Conservation (phyloP, 2,113 vertebrate genomes). For the Chelonoidis abingdonii region DNA sequence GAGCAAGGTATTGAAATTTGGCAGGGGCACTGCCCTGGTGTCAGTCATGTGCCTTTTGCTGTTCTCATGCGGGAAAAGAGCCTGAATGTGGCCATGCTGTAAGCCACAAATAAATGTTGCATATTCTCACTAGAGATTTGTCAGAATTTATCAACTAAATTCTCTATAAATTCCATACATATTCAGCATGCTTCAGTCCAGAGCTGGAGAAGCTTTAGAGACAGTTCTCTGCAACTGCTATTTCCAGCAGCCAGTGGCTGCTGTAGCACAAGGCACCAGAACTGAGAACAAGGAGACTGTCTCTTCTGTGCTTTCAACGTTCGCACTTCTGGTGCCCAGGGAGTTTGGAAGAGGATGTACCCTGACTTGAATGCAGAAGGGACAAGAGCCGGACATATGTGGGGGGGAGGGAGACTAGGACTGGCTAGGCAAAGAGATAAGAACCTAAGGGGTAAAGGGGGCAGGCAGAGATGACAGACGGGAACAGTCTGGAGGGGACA, state of each 20-base stretch:
- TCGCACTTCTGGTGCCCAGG: neutral
- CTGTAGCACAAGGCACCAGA: neutral
- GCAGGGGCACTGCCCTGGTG: rapidly evolving
- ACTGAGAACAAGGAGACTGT: neutral
- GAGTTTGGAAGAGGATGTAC: neutral
- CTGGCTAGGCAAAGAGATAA: neutral
- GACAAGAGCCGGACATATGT: neutral
- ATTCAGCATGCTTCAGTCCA: neutral
- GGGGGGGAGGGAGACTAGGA: neutral
- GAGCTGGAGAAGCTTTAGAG: neutral
- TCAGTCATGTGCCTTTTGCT: neutral
- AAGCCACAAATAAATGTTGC: neutral
- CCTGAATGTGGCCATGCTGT: neutral
- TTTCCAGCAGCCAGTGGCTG: no score
- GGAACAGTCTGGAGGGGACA: neutral
- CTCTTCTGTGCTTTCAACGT: neutral
- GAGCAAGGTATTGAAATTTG: neutral
- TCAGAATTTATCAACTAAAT: neutral
- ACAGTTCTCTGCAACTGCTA: neutral
- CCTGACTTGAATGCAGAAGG: neutral
- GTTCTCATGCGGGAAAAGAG: neutral
- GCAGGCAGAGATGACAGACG: neutral
- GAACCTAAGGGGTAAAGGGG: neutral
- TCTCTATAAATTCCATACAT: neutral
- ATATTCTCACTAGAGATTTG: neutral